phyloP scores from a whole-genome alignment of 2,113 vertebrate species.

The Vulpes ferrilata region DNA sequence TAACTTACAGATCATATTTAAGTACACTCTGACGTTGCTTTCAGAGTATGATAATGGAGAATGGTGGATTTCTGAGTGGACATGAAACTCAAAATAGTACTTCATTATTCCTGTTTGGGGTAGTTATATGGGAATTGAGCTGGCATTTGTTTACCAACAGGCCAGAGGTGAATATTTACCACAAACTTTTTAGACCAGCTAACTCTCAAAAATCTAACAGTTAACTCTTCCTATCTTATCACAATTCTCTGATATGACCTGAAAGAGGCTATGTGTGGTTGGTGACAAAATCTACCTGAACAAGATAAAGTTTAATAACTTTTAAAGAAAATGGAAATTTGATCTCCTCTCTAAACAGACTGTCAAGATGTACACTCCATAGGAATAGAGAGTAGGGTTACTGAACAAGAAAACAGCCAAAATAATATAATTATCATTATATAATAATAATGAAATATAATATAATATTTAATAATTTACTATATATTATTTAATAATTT shows the following conservation, averaged over 20 bases:
- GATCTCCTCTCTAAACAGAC: neutral
- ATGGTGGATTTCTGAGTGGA: neutral
- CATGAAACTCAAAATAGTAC: neutral
- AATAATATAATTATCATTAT: too few relatives aligned
- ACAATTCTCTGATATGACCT: neutral
- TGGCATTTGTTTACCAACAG: neutral
- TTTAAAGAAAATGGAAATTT: conserved; percentile 7
- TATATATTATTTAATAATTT: too few relatives aligned
- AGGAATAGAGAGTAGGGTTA: neutral
- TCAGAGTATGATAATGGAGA: neutral
- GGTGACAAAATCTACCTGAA: neutral
- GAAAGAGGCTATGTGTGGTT: neutral
- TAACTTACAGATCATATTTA: neutral
- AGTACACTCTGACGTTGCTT: neutral
- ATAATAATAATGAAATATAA: too few relatives aligned
- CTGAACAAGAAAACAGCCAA: neutral
- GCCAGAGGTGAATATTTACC: neutral
- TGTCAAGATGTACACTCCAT: neutral
- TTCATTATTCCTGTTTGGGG: neutral
- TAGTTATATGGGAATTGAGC: neutral
- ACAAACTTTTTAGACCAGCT: neutral
- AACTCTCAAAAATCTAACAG: neutral
- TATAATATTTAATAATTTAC: too few relatives aligned
- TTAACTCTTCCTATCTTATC: neutral
- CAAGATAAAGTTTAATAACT: neutral